Evolutionary conservation across 2,888 invertebrate species (phyloP), one percentile per base, ranked within the genome.

Genomic region (Perizoma affinitatum): DNA sequence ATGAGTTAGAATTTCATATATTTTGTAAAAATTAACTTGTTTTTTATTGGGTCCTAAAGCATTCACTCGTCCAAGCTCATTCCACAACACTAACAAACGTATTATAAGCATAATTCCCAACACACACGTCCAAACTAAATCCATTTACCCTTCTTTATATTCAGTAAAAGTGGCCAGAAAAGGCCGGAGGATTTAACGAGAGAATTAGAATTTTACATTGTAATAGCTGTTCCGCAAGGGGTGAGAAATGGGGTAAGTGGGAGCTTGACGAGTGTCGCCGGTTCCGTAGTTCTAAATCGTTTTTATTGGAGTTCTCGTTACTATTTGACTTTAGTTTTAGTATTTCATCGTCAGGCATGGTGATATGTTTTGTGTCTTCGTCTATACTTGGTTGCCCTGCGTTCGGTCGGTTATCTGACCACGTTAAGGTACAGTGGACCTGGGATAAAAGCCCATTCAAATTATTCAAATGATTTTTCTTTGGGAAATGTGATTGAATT

Each of bases 191-290:
- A 73, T 76, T 82, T 83, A 85, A 87, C 81, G 80, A 82, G 83
- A 77, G 80, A 83, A 87, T 87, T 86, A 85, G 85, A 86, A 83
- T 84, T 84, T 83, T 82, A 85, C 85, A 86, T 86, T 84, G 84
- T 64, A 55, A 68, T 58, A 54, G 57, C 57, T 54, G 61, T 60
- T 60, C 46, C 51, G 60, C 22, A 58, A 69, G 69, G 68, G 63
- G 60, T 66, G 62, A 59, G 53, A 67, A 56, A 58, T 45, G 50
- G 45, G 55, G 41, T 74, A 73, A 71, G 75, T 72, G 76, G 81
- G 80, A 85, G 55, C 46, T 49, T 54, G 57, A 61, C 53, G 57
- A 43, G 46, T 46, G 33, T 38, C 36, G 6, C 11, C 42, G 33
- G 57, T 57, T 61, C 54, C 43, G 56, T 49, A 44, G 40, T 35